Percentiles rank a stretch among this genome's conserved stretches.
Conservation (phyloP, 2,797 vertebrate species). For the Avahi laniger region DNA sequence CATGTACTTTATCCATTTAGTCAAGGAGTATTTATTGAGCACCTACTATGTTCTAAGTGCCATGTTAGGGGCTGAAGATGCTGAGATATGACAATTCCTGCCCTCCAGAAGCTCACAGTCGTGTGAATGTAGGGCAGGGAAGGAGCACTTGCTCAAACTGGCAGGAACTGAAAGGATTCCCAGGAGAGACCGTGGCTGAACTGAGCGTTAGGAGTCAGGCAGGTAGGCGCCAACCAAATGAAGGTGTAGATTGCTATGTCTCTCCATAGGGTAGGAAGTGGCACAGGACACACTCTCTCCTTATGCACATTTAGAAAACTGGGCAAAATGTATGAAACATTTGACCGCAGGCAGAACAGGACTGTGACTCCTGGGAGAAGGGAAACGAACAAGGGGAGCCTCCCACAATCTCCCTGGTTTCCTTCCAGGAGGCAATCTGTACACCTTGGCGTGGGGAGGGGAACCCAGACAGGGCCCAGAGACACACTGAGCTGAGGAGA, state of each 20-base stretch:
- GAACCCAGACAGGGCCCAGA: not conserved
- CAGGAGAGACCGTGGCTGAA: not conserved
- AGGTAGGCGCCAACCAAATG: not conserved
- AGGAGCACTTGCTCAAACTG: not conserved
- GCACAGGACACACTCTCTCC: not conserved
- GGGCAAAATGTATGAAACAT: not conserved
- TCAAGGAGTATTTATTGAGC: not conserved
- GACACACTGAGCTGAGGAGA: not conserved
- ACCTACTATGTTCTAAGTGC: not conserved
- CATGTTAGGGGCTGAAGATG: not conserved
- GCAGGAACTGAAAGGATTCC: not conserved
- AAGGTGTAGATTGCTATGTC: not conserved
- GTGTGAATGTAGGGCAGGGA: accelerated
- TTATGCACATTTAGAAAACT: not conserved
- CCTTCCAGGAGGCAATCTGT: not conserved
- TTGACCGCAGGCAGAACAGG: not conserved
- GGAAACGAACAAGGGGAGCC: not conserved
- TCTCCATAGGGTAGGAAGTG: not conserved
- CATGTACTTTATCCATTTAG: not conserved
- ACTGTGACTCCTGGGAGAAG: not conserved
- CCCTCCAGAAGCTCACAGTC: not conserved
- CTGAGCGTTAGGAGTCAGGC: not conserved
- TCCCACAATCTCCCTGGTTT: not conserved
- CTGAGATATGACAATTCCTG: not conserved
- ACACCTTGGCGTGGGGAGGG: not conserved